Conservation (phyloP, 2,113 vertebrate genomes). For the Bos taurus region ARS-UCD2.0 NC_037352.1:12252501-12253000, state of each 20-base stretch:
- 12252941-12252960: not conserved
- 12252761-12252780: not conserved
- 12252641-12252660: rapidly evolving
- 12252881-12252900: not conserved
- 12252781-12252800: not conserved
- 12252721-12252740: not conserved
- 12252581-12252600: not conserved
- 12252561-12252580: not conserved
- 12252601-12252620: not conserved
- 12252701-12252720: not conserved
- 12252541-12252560: not conserved
- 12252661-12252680: not conserved
- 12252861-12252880: not conserved
- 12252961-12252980: not conserved
- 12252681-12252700: not conserved
- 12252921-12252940: not conserved
- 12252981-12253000: not conserved
- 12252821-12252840: not conserved
- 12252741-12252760: not conserved
- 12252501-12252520: not conserved
- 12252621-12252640: not conserved
- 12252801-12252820: not conserved
- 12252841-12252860: not conserved
- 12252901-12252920: not conserved
- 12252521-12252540: not conserved